Evolutionary conservation across 2,888 invertebrate genomes (phyloP).

Genomic region (Drosophila mulleri): DNA sequence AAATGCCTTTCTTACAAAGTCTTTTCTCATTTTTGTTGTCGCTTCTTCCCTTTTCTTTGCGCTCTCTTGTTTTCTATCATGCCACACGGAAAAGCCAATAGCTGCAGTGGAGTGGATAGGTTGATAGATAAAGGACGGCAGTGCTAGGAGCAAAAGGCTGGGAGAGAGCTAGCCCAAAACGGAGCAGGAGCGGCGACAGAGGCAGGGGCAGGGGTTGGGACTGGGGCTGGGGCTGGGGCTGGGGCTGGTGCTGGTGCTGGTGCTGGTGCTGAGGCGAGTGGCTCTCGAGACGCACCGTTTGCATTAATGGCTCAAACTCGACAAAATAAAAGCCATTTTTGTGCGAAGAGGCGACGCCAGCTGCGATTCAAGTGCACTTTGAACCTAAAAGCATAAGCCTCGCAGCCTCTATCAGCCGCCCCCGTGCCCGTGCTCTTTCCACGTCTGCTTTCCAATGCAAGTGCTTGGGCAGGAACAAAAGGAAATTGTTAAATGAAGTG

Average conservation of each 20-base stretch:
- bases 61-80: constrained; percentile 4
- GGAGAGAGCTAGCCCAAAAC: no score
- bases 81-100: constrained; percentile 13
- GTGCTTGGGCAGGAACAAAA: constrained; percentile 54
- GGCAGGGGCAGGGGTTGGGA: background rate
- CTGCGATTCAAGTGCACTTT: constrained; percentile 56
- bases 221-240: no score
- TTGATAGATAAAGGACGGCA: constrained; percentile 6
- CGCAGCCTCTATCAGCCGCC: constrained; percentile 5
- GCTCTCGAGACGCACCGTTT: constrained; percentile 71
- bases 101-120: constrained; percentile 12
- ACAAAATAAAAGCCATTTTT: constrained; percentile 56
- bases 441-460: constrained; percentile 20
- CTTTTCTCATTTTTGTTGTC: constrained; percentile 22
- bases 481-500: constrained; percentile 78
- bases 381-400: constrained; percentile 53
- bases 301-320: constrained; percentile 68
- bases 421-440: background rate
- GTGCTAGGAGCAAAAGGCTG: background rate
- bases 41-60: no score
- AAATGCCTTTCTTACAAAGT: constrained; percentile 57
- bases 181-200: background rate
- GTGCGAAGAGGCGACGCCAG: constrained; percentile 32
- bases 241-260: no score
- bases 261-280: constrained; percentile 11